These are phyloP conservation scores for Hemicrepidius hirtus DNA, from an alignment of 2,888 invertebrate species.

Conservation along the genomic window DNA sequence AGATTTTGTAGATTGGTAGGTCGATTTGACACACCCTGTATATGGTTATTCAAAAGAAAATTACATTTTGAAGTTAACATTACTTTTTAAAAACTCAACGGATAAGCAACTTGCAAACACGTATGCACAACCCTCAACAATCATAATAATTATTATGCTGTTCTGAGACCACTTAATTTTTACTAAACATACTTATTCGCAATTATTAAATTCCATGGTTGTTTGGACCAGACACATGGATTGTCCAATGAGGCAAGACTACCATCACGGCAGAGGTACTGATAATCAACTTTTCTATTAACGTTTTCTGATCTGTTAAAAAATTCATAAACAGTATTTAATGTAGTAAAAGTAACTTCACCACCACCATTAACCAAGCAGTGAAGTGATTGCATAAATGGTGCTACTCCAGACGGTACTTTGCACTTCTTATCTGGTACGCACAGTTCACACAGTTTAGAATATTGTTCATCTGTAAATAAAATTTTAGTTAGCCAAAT, in stretches of 20 bases:
- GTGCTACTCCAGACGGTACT: conserved; percentile 64
- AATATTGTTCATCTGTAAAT: conserved; percentile 48
- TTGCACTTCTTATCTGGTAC: conserved; percentile 59
- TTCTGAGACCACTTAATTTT: not conserved
- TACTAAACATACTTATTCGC: conserved; percentile 72
- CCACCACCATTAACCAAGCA: conserved; percentile 74
- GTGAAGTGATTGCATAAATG: conserved; percentile 71
- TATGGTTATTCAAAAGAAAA: no score
- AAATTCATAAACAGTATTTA: conserved; percentile 66
- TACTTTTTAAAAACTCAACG: no score
- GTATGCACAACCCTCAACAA: no score
- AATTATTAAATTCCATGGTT: conserved; percentile 78
- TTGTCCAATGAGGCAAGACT: conserved; percentile 56
- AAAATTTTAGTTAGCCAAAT: conserved; percentile 7
- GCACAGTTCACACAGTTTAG: conserved; percentile 75
- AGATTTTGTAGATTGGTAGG: no score
- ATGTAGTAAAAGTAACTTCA: conserved; percentile 75
- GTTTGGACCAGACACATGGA: conserved; percentile 78
- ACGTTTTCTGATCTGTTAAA: conserved; percentile 58
- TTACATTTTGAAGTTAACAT: no score
- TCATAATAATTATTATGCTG: no score
- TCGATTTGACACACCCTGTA: no score
- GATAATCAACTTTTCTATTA: conserved; percentile 56
- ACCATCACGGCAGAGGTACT: conserved; percentile 67
- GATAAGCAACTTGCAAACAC: no score